Evolutionary conservation across 2,113 vertebrate species (phyloP).

Genomic region (Lontra canadensis): DNA sequence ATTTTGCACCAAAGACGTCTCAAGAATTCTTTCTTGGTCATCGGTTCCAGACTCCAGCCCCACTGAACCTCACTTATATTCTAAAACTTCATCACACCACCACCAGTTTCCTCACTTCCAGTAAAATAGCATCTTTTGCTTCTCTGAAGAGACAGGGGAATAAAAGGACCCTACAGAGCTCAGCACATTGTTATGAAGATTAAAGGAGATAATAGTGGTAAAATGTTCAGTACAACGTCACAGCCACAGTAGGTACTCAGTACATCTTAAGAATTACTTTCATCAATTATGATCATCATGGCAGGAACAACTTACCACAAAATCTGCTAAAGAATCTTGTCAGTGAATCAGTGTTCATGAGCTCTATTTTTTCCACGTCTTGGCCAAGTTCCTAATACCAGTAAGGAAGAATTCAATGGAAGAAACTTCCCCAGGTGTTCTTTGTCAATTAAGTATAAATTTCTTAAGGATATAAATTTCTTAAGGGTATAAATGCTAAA

Average conservation of each 20-base stretch:
- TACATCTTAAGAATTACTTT: neutral
- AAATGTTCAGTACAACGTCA: neutral
- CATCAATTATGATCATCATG: neutral
- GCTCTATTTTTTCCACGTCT: neutral
- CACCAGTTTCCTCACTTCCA: neutral
- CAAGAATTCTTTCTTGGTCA: too few relatives aligned
- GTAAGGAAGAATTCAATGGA: neutral
- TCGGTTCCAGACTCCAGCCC: too few relatives aligned
- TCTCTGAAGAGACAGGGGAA: neutral
- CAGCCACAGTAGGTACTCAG: neutral
- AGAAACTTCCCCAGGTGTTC: neutral
- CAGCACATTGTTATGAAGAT: neutral
- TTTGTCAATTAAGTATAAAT: conserved; percentile 24
- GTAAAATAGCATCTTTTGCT: neutral
- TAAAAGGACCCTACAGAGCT: neutral
- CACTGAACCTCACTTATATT: too few relatives aligned
- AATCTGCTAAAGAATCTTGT: neutral
- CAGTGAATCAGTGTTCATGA: neutral
- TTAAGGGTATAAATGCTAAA: neutral
- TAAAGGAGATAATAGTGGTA: neutral
- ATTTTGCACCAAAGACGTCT: too few relatives aligned
- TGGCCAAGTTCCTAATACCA: conserved; percentile 28
- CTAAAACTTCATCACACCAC: too few relatives aligned
- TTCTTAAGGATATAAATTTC: neutral
- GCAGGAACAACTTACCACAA: neutral